phyloP scores from a whole-genome alignment of 2,888 invertebrate species.

The Drosophila picticornis region DNA sequence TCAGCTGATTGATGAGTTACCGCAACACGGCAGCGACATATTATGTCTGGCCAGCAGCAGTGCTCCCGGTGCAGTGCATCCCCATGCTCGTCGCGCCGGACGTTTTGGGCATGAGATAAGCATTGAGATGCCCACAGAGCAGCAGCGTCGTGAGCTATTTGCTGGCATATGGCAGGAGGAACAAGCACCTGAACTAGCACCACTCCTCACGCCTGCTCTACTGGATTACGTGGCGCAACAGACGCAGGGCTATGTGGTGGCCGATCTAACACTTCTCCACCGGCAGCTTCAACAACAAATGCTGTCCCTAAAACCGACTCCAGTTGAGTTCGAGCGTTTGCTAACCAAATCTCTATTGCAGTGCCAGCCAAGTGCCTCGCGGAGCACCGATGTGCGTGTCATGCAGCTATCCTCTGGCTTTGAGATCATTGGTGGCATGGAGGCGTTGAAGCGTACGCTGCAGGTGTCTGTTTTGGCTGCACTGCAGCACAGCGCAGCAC shows the following conservation, averaged over 20 bases:
- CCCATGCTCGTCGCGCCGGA: slow-evolving; percentile 86
- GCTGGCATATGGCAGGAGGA: slow-evolving; percentile 65
- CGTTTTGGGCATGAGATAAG: slow-evolving; percentile 87
- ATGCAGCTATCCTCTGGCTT: slow-evolving; percentile 84
- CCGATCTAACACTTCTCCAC: slow-evolving; percentile 86
- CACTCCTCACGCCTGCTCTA: slow-evolving; percentile 61
- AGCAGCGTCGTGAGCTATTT: slow-evolving; percentile 85
- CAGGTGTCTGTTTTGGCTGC: slow-evolving; percentile 87
- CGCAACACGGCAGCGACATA: slow-evolving; percentile 77
- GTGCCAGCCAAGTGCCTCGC: slow-evolving; percentile 84
- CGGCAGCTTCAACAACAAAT: slow-evolving; percentile 81
- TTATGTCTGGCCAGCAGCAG: slow-evolving; percentile 87
- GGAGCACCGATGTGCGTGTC: slow-evolving; percentile 85
- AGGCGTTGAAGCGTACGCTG: slow-evolving; percentile 86
- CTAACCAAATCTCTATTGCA: slow-evolving; percentile 40
- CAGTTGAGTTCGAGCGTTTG: slow-evolving; percentile 20
- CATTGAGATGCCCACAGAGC: slow-evolving; percentile 85
- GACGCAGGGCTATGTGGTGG: slow-evolving; percentile 87
- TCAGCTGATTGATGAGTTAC: slow-evolving; percentile 86
- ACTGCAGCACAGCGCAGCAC: slow-evolving; percentile 86
- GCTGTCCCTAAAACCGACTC: slow-evolving; percentile 21
- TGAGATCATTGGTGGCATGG: slow-evolving; percentile 87
- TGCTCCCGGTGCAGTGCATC: slow-evolving; percentile 85
- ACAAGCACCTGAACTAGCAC: slow-evolving; percentile 9
- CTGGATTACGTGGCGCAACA: slow-evolving; percentile 82